Conservation (phyloP, 2,113 vertebrate genomes). For the Otis tarda region DNA sequence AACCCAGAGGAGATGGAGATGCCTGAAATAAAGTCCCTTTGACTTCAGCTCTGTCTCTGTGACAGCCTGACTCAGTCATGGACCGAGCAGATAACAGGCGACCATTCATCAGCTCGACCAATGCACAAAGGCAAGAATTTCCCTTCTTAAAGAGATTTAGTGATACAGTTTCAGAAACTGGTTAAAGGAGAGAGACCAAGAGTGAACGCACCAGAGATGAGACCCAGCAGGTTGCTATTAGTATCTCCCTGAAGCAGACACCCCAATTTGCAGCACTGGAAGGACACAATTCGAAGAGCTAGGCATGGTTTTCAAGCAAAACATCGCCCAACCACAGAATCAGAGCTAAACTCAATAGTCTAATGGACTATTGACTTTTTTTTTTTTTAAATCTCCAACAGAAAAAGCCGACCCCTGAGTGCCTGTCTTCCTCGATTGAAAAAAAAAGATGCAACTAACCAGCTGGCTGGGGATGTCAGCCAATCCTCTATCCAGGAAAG, state of each 20-base stretch:
- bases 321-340: neutral
- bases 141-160: constrained; percentile 30
- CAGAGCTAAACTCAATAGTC: neutral
- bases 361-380: neutral
- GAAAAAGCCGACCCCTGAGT: neutral
- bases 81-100: neutral
- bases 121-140: constrained; percentile 60
- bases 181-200: neutral
- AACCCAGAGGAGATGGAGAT: neutral
- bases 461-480: neutral
- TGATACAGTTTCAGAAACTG: constrained; percentile 23
- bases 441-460: neutral
- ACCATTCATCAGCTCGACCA: constrained; percentile 45
- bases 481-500: neutral
- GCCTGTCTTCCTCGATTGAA: neutral
- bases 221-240: neutral
- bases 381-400: neutral
- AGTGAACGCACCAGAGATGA: neutral
- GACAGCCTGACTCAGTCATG: constrained; percentile 15
- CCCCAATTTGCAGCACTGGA: neutral
- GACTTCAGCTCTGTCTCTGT: constrained; percentile 18
- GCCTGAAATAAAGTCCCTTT: constrained; percentile 30
- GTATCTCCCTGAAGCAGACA: neutral
- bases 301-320: neutral
- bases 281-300: neutral